Evolutionary conservation across 2,797 vertebrate species (phyloP).

Genomic region (Trachops cirrhosus): DNA sequence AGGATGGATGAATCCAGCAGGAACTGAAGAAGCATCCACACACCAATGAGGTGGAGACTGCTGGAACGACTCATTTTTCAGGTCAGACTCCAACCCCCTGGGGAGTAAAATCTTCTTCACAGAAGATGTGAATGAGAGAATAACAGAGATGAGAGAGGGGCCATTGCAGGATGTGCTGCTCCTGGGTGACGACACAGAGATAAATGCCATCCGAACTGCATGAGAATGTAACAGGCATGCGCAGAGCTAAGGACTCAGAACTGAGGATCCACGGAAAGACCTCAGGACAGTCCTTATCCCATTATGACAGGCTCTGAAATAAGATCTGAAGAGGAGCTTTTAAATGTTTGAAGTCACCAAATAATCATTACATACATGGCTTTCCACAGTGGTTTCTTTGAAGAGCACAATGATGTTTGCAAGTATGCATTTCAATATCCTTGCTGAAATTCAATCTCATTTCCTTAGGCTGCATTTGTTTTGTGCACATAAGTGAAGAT

Average conservation of each 20-base stretch:
- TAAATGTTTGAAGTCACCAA: background rate
- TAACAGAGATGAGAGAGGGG: background rate
- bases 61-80: background rate
- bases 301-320: background rate
- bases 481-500: background rate
- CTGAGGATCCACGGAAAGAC: background rate
- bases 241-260: background rate
- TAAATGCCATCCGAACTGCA: background rate
- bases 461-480: background rate
- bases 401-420: background rate
- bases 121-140: background rate
- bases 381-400: background rate
- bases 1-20: background rate
- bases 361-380: background rate
- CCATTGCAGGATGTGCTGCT: background rate
- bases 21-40: background rate
- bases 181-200: background rate
- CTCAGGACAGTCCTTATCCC: background rate
- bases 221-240: background rate
- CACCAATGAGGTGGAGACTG: background rate
- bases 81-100: background rate
- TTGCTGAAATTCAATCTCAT: background rate
- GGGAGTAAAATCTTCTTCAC: background rate
- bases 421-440: background rate
- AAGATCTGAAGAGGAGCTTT: background rate